Evolutionary conservation across 1,140 invertebrate genomes (phyloP).

Genomic region (Aphaenogaster rudis): DNA sequence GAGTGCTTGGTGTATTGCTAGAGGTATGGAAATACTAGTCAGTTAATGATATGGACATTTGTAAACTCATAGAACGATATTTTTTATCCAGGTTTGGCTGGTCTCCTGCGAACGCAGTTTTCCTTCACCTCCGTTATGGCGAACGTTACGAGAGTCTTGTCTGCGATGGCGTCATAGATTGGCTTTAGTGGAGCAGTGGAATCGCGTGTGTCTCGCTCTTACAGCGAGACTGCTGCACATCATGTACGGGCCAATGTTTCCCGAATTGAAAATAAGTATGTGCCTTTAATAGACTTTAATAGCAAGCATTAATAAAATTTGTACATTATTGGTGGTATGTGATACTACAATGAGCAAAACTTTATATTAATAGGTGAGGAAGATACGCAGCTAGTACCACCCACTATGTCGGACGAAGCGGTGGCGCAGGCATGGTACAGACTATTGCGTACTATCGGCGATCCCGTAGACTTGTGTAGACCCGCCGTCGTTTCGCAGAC

Average conservation of each 20-base stretch:
- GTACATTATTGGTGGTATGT: constrained; percentile 12
- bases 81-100: constrained; percentile 91
- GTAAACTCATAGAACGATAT: constrained; percentile 21
- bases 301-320: not conserved
- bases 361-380: constrained; percentile 91
- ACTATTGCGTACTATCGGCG: constrained; percentile 96
- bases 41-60: not conserved
- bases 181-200: constrained; percentile 98
- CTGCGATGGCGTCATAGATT: constrained; percentile 97
- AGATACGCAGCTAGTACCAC: constrained; percentile 93
- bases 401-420: constrained; percentile 95
- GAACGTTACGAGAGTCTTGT: constrained; percentile 97
- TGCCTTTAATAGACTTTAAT: constrained; percentile 64
- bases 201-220: constrained; percentile 95
- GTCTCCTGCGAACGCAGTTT: constrained; percentile 96
- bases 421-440: constrained; percentile 98
- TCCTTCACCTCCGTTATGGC: constrained; percentile 98
- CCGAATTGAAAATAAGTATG: constrained; percentile 94
- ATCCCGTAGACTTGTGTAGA: constrained; percentile 96
- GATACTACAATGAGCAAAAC: constrained; percentile 12
- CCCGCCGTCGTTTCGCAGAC: constrained; percentile 95
- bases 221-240: constrained; percentile 94
- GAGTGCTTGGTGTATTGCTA: constrained; percentile 97
- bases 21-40: constrained; percentile 87
- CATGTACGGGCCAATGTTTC: constrained; percentile 96